A percentile compares a stretch with the other conserved stretches of the same genome.
These are phyloP conservation scores for Acomys russatus DNA, from an alignment of 2,797 vertebrate genomes.

Conservation along the genomic window DNA sequence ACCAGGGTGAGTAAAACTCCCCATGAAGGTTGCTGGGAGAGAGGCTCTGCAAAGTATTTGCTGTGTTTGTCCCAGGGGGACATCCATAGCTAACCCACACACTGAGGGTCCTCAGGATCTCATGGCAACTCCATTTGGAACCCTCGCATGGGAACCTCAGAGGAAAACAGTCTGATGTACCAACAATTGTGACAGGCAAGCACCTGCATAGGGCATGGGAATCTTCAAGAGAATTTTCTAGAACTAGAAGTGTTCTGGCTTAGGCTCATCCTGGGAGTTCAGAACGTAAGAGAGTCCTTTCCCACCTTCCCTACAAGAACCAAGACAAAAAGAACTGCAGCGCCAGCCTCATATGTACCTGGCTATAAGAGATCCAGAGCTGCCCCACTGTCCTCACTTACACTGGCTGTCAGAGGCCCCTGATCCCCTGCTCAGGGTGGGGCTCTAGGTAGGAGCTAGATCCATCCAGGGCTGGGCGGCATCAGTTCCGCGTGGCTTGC, in stretches of 20 bases:
- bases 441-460: not conserved
- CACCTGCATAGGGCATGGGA: not conserved
- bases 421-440: not conserved
- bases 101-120: not conserved
- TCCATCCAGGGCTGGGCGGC: not conserved
- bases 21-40: rapidly evolving
- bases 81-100: not conserved
- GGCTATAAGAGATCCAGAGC: not conserved
- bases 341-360: rapidly evolving
- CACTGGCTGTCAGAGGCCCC: not conserved
- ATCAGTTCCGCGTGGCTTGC: not conserved
- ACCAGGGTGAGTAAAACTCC: rapidly evolving
- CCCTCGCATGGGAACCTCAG: rapidly evolving
- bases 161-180: not conserved
- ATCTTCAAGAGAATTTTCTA: not conserved
- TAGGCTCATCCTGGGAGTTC: not conserved
- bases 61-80: not conserved
- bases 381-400: not conserved
- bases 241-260: not conserved
- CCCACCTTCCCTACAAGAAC: rapidly evolving
- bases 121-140: not conserved
- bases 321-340: no score
- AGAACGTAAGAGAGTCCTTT: not conserved
- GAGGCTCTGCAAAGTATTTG: not conserved
- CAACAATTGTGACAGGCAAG: not conserved